Evolutionary conservation across 2,888 invertebrate species (phyloP).

Genomic region (Nebria salina): DNA sequence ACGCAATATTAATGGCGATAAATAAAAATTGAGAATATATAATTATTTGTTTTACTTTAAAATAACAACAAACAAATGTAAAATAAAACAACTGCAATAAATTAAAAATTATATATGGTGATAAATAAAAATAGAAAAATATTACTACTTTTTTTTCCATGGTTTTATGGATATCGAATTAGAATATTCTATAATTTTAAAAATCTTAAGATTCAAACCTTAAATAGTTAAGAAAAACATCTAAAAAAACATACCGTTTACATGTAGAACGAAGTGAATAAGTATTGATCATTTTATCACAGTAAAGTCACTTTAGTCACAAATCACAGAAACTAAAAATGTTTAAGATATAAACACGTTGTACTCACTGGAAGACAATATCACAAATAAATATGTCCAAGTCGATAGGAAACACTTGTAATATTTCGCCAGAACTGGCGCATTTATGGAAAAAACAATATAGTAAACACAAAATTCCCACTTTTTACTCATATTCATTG

Average conservation of each 20-base stretch:
- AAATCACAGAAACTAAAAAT: not conserved
- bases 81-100: too few species aligned
- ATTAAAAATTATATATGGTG: too few species aligned
- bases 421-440: not conserved
- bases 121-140: too few species aligned
- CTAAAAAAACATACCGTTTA: constrained; percentile 27
- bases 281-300: constrained; percentile 17
- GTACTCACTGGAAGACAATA: not conserved
- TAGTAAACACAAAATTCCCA: not conserved
- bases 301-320: not conserved
- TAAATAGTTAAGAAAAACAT: not conserved
- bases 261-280: constrained; percentile 34
- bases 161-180: too few species aligned
- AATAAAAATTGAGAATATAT: too few species aligned
- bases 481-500: not conserved
- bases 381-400: not conserved
- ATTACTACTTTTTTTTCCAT: too few species aligned
- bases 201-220: not conserved
- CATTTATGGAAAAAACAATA: not conserved
- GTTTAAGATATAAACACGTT: not conserved
- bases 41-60: too few species aligned
- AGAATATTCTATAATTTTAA: too few species aligned
- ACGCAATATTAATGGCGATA: too few species aligned
- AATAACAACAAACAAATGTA: too few species aligned
- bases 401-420: constrained; percentile 12